Base-by-base conservation (phyloP, 2,113 vertebrate species). In the Melanotaenia duboulayi region DNA sequence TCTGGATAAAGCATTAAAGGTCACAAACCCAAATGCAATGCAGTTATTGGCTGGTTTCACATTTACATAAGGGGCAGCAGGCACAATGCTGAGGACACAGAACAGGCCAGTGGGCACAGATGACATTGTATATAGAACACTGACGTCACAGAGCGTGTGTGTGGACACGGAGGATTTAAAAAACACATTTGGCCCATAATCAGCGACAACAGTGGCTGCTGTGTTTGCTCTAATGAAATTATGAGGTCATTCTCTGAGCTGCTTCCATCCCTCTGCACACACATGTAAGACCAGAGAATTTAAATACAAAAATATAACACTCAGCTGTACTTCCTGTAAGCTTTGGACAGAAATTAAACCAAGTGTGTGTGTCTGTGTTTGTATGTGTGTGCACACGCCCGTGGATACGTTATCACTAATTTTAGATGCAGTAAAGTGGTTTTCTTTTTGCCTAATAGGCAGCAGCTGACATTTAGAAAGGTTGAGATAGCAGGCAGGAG, bases 391-490 rank as follows among this genome's bases (percentile, higher is more conserved):
- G 63, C 12, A 14, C 25, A 23, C 4, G 1, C 59, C 20, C 14
- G 28, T 20, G 25, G 37, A 28, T 52, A 46, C 76, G 64, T 58
- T 64, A 57, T 76, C 76, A 83, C 39, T 82, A 61, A 77, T 85
- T 81, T 83, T 81, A 85, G 71, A 69, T 25, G 52, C 56, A 46
- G 64, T 28, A 52, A 75, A 50, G 46, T 59, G 46, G 61, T 37
- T 50, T 74, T 79, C 65, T 68, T 87, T 84, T 76, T 61, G 60
- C 66, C 61, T 66, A 81, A 85, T 19, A 73, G 77, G 63, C 63
- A 71, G 24, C 19, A 2, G 65, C 49, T 89, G 81, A 86, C 75
- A 82, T 86, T 87, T 88, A 46, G 22, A 83, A 89, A 86, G 87
- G 81, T 83, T 84, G 85, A 78, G 57, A 55, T 13, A 74, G 49